phyloP scores from a whole-genome alignment of 30 jellyfish, hydroid and myxozoan genomes.

The Hydractinia echinata region DNA sequence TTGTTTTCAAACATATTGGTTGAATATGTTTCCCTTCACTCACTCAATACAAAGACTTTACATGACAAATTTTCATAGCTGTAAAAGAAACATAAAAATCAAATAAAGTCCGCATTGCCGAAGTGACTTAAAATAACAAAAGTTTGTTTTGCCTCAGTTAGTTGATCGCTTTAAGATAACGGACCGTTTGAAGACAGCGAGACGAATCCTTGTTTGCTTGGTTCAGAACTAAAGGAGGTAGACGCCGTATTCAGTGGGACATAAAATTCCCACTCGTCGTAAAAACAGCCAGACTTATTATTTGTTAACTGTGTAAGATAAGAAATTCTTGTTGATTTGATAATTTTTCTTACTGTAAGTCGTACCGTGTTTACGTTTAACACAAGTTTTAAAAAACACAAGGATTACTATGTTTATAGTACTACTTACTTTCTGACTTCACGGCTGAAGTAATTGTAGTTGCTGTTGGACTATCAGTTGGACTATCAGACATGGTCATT shows the following conservation, averaged over 20 bases:
- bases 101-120: too few relatives aligned
- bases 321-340: not conserved
- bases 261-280: not conserved
- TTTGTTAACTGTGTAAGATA: slow-evolving; percentile 9
- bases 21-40: too few relatives aligned
- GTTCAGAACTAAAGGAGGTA: slow-evolving; percentile 11
- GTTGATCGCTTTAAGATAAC: slow-evolving; percentile 3
- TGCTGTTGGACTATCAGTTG: slow-evolving; percentile 14
- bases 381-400: not conserved
- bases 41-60: too few relatives aligned
- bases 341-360: too few relatives aligned
- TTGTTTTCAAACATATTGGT: too few relatives aligned
- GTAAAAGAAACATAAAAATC: too few relatives aligned
- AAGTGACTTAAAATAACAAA: not conserved
- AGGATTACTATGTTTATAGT: not conserved
- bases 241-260: slow-evolving; percentile 21
- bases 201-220: not conserved
- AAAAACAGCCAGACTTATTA: not conserved
- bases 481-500: slow-evolving; percentile 45
- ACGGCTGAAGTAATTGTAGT: slow-evolving; percentile 24
- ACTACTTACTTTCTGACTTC: slow-evolving; percentile 34
- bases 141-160: slow-evolving; percentile 9
- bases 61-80: too few relatives aligned
- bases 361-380: too few relatives aligned
- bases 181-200: not conserved